A percentile compares a stretch with the other conserved stretches of the same genome.
phyloP scores from a whole-genome alignment of 2,888 invertebrate species.

The Acleris emargana region DNA sequence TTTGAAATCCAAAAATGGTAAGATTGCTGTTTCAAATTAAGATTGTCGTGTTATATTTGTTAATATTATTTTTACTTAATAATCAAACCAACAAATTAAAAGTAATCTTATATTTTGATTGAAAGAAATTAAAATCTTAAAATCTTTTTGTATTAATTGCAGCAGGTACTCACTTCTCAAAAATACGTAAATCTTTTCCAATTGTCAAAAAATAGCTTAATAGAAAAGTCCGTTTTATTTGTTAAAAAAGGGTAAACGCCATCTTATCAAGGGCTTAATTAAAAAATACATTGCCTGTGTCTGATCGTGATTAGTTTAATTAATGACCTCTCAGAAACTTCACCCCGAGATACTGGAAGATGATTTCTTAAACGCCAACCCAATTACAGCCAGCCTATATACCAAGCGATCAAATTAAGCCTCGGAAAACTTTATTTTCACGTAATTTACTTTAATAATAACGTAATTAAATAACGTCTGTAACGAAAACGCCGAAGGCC shows the following conservation, averaged over 20 bases:
- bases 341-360: slow-evolving; percentile 8
- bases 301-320: slow-evolving; percentile 28
- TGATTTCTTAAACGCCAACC: slow-evolving; percentile 16
- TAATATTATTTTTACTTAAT: too few species aligned
- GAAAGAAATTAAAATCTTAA: too few species aligned
- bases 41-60: too few species aligned
- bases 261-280: slow-evolving; percentile 13
- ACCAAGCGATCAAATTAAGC: not conserved
- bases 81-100: too few species aligned
- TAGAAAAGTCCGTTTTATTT: not conserved
- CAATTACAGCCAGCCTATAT: slow-evolving; percentile 20
- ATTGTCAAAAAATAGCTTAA: not conserved
- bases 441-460: not conserved
- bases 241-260: slow-evolving; percentile 19
- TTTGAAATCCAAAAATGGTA: too few species aligned
- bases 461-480: slow-evolving; percentile 2
- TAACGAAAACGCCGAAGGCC: not conserved
- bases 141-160: not conserved
- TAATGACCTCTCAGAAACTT: slow-evolving; percentile 22
- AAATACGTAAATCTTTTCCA: slow-evolving; percentile 4
- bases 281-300: slow-evolving; percentile 18
- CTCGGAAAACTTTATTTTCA: not conserved
- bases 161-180: slow-evolving; percentile 7
- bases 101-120: too few species aligned
- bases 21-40: too few species aligned